Evolutionary conservation across 2,797 vertebrate genomes (phyloP).

Genomic region (Oreochromis mossambicus): DNA sequence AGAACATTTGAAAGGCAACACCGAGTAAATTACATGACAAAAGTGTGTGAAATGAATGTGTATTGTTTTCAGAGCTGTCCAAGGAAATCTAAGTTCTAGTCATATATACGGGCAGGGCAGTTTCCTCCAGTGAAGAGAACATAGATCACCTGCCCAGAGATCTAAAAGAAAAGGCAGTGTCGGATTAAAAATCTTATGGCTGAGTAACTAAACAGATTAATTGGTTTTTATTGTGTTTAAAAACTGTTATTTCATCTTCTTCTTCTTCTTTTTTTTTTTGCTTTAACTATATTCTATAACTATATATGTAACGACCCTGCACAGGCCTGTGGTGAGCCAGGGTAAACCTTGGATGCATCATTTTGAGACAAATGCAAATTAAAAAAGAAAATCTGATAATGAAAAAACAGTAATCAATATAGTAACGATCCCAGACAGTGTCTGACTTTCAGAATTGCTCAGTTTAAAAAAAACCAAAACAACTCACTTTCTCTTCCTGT

Average conservation of each 20-base stretch:
- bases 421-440: neutral
- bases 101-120: neutral
- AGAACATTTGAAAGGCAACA: neutral
- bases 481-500: neutral
- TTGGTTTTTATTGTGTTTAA: neutral
- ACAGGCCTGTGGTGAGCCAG: neutral
- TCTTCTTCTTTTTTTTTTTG: neutral
- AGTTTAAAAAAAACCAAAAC: neutral
- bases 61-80: neutral
- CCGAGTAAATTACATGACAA: neutral
- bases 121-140: neutral
- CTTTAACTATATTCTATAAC: neutral
- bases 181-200: neutral
- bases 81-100: neutral
- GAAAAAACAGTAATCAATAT: neutral
- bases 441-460: neutral
- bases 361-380: neutral
- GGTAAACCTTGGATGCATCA: neutral
- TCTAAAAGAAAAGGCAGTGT: neutral
- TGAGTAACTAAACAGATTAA: neutral
- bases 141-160: neutral
- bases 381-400: neutral
- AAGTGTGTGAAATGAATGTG: neutral
- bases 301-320: neutral
- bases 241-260: neutral